Percentiles rank a stretch among this genome's conserved stretches.
Evolutionary conservation across 2,888 invertebrate genomes (phyloP).

Genomic region (Lycophotia porphyrea): DNA sequence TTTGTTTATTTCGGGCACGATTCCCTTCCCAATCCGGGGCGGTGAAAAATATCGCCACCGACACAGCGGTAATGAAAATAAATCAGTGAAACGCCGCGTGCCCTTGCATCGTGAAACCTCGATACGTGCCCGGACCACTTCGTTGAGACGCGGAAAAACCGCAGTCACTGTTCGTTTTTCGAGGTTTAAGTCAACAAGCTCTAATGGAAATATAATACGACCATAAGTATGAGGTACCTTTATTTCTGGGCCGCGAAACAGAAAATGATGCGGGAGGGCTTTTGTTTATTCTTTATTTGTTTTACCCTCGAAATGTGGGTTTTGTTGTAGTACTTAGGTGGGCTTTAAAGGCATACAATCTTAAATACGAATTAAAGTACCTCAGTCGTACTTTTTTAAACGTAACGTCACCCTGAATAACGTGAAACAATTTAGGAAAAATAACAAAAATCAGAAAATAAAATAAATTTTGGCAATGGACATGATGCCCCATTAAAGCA

Average conservation of each 20-base stretch:
- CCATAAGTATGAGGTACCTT: conserved; percentile 74
- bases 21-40: conserved; percentile 68
- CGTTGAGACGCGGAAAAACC: conserved; percentile 69
- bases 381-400: conserved; percentile 9
- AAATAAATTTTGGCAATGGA: conserved; percentile 39
- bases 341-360: conserved; percentile 15
- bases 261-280: conserved; percentile 80
- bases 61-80: conserved; percentile 82
- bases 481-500: conserved; percentile 50
- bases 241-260: conserved; percentile 80
- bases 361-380: conserved; percentile 11
- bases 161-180: conserved; percentile 73
- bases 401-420: neutral
- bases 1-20: conserved; percentile 78
- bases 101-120: conserved; percentile 80
- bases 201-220: conserved; percentile 85
- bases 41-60: conserved; percentile 74
- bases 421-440: conserved; percentile 30
- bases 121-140: conserved; percentile 72
- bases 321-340: conserved; percentile 65
- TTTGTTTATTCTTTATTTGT: conserved; percentile 80
- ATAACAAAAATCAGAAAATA: conserved; percentile 28
- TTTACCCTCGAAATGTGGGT: conserved; percentile 74
- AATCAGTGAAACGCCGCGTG: conserved; percentile 77
- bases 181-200: conserved; percentile 85